Evolutionary conservation across 35 echinoderm and acorn worm species (phyloP).

Genomic region (Acanthaster planci): DNA sequence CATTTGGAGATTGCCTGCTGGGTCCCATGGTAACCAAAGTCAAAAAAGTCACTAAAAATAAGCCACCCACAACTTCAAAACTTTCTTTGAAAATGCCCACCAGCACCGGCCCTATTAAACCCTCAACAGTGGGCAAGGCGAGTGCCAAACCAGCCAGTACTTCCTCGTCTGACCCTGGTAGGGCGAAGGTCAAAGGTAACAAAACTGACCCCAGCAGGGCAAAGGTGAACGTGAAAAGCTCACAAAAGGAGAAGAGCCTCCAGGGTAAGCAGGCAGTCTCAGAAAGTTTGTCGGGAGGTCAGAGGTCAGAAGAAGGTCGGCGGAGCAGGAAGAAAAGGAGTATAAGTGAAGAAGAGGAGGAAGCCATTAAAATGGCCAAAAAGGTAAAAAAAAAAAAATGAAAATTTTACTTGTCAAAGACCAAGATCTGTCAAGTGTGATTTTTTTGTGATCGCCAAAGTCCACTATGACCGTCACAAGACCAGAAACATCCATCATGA

Average conservation of each 20-base stretch:
- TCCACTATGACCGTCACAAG: no score
- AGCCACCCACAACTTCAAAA: background rate
- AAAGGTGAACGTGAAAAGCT: background rate
- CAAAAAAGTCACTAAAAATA: slow-evolving; percentile 25
- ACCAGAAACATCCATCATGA: no score
- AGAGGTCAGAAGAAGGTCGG: background rate
- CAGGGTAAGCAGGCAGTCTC: background rate
- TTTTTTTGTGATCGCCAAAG: no score
- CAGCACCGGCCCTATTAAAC: no score
- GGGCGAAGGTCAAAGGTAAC: background rate
- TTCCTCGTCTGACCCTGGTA: no score
- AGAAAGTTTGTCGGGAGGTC: background rate
- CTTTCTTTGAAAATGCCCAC: background rate
- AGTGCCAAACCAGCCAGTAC: background rate
- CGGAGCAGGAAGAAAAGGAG: background rate
- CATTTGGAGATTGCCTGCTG: slow-evolving; percentile 57
- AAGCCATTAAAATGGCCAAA: background rate
- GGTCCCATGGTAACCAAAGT: slow-evolving; percentile 11
- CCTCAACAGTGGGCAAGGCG: background rate
- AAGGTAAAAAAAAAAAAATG: background rate
- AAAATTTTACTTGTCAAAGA: no score
- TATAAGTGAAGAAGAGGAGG: background rate
- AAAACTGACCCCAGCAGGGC: background rate
- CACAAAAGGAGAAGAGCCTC: background rate
- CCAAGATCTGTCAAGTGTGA: no score